phyloP scores from a whole-genome alignment of 2,888 invertebrate genomes.

The Notocelia uddmanniana region DNA sequence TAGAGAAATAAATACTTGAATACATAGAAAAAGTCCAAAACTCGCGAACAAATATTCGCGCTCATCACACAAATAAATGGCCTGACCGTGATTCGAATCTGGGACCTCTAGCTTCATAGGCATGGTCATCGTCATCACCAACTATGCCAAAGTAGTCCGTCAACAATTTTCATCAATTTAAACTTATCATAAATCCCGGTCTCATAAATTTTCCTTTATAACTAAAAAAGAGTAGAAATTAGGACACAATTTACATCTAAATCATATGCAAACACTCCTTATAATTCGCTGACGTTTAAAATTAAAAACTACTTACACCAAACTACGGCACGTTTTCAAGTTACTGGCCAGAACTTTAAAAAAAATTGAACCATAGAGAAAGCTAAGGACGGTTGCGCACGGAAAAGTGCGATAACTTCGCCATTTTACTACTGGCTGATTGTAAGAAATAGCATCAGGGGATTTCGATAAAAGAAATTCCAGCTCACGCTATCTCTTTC shows the following conservation, averaged over 20 bases:
- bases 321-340: neutral
- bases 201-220: no score
- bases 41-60: no score
- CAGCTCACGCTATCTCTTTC: slow-evolving; percentile 4
- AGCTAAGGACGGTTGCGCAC: slow-evolving; percentile 21
- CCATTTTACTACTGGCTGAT: slow-evolving; percentile 37
- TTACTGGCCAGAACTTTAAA: slow-evolving; percentile 8
- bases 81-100: no score
- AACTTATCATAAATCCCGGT: no score
- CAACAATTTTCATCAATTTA: no score
- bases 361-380: slow-evolving; percentile 21
- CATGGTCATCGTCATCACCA: no score
- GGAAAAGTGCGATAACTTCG: slow-evolving; percentile 32
- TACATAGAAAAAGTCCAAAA: no score
- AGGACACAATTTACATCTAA: neutral
- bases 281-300: neutral
- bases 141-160: no score
- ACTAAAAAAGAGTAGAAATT: no score
- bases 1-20: no score
- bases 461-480: slow-evolving; percentile 14
- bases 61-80: no score
- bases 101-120: no score
- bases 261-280: neutral
- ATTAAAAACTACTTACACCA: neutral
- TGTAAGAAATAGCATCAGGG: slow-evolving; percentile 33